Evolutionary conservation across 2,113 vertebrate species (phyloP).

Genomic region (Climacteris rufus): DNA sequence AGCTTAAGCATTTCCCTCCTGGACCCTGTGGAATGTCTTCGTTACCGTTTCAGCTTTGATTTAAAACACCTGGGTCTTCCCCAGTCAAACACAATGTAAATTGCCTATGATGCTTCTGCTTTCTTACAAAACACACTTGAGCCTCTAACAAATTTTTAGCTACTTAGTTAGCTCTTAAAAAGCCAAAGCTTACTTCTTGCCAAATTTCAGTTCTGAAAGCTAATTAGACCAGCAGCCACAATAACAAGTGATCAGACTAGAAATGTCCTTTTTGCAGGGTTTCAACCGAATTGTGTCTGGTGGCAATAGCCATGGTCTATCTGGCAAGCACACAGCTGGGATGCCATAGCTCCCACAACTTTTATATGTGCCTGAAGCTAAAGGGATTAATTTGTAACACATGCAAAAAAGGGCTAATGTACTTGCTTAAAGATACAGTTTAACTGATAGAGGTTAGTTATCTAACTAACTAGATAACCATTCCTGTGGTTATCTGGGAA

Average conservation of each 20-base stretch:
- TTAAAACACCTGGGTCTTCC: slow-evolving; percentile 30
- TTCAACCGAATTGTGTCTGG: neutral
- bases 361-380: neutral
- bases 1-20: slow-evolving; percentile 17
- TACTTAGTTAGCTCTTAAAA: neutral
- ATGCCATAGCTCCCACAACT: neutral
- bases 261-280: neutral
- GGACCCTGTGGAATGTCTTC: neutral
- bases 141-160: neutral
- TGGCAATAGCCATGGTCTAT: neutral
- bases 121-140: neutral
- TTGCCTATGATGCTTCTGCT: neutral
- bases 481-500: too few species aligned
- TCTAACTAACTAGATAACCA: too few species aligned
- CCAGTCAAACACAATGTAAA: neutral
- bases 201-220: neutral
- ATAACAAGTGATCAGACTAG: neutral
- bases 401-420: neutral
- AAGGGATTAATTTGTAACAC: neutral
- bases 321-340: neutral
- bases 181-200: neutral
- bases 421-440: neutral
- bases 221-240: neutral
- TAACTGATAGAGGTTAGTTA: neutral
- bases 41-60: neutral